Percentiles rank a stretch among this genome's conserved stretches.
Conservation (phyloP, 2,797 vertebrate species). For the Tenualosa thibaudeaui region DNA sequence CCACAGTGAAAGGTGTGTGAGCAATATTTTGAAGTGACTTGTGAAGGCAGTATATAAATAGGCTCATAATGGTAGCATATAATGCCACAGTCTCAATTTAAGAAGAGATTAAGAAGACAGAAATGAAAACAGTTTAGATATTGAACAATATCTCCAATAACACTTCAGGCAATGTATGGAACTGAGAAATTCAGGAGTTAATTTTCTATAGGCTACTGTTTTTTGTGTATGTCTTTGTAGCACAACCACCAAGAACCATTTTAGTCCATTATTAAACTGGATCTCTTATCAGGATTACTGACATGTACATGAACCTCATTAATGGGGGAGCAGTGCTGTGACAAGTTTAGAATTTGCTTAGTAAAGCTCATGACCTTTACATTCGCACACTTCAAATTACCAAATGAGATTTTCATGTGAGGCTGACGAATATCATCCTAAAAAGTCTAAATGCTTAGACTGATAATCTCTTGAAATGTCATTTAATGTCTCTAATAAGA, state of each 20-base stretch:
- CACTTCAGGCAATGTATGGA: not conserved
- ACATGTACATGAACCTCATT: not conserved
- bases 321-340: conserved; percentile 1
- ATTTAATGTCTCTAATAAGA: not conserved
- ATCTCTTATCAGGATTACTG: conserved; percentile 8
- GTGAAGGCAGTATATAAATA: conserved; percentile 17
- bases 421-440: not conserved
- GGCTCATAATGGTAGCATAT: not conserved
- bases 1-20: conserved; percentile 21
- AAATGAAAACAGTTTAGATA: not conserved
- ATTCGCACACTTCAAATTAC: conserved; percentile 3
- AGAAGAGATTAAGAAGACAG: not conserved
- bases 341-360: conserved; percentile 22
- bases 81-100: not conserved
- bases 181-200: not conserved
- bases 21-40: conserved; percentile 13
- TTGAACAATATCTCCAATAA: not conserved
- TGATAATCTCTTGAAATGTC: not conserved
- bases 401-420: conserved; percentile 18
- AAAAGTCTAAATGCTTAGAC: not conserved
- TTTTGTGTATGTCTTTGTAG: not conserved
- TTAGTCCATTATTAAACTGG: not conserved
- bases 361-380: conserved; percentile 23
- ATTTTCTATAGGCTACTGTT: not conserved
- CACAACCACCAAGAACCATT: not conserved